phyloP scores from a whole-genome alignment of 2,797 vertebrate species.

The Channallabes apus region DNA sequence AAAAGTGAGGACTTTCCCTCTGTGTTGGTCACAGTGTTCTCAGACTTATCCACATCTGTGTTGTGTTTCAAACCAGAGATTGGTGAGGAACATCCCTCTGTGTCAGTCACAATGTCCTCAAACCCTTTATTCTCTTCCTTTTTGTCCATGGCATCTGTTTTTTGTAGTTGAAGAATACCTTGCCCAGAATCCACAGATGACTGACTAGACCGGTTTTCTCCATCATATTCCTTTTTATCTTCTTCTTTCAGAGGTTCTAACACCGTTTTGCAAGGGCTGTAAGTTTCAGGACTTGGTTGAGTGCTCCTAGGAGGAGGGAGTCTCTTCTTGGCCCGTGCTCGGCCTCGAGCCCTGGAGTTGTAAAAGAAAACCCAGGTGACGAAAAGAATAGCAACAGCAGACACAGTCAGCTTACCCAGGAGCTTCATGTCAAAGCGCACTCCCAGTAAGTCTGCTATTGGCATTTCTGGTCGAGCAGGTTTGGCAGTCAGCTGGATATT shows the following conservation, averaged over 20 bases:
- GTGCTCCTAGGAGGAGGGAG: constrained; percentile 25
- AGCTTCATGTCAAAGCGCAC: constrained; percentile 86
- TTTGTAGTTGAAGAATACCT: constrained; percentile 8
- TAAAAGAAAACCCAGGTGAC: constrained; percentile 83
- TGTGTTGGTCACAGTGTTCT: rapidly evolving
- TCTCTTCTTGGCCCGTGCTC: constrained; percentile 34
- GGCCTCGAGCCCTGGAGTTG: constrained; percentile 68
- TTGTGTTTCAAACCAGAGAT: constrained; percentile 7
- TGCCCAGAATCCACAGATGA: constrained; percentile 34
- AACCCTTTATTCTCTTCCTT: not conserved
- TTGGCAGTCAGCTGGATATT: constrained; percentile 41
- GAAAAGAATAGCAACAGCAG: constrained; percentile 79
- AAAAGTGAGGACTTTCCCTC: not conserved
- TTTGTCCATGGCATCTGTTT: not conserved
- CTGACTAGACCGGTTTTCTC: constrained; percentile 30
- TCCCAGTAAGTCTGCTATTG: constrained; percentile 69
- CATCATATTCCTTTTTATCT: constrained; percentile 23
- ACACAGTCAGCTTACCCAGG: constrained; percentile 80
- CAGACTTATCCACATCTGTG: not conserved
- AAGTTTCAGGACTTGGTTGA: constrained; percentile 39
- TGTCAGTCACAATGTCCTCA: rapidly evolving
- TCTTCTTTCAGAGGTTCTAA: constrained; percentile 34
- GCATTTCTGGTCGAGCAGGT: constrained; percentile 65
- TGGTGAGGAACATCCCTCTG: not conserved
- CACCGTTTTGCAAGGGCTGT: constrained; percentile 53